These are phyloP conservation scores for Sphinx pinastri DNA, from an alignment of 2,888 invertebrate genomes.

Conservation along the genomic window DNA sequence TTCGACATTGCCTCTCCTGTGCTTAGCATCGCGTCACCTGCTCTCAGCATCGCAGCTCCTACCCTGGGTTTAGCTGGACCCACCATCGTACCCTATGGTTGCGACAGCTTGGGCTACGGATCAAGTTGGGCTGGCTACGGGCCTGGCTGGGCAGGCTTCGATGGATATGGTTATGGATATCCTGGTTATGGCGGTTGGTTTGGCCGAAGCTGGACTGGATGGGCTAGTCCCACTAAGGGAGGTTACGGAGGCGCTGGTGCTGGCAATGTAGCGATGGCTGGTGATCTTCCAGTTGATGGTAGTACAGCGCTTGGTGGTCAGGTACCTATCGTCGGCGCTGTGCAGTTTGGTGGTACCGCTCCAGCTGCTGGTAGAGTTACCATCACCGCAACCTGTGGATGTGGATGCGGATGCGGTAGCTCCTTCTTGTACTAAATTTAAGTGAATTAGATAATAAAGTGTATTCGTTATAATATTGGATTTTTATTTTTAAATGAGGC, in stretches of 20 bases:
- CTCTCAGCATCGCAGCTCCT: neutral
- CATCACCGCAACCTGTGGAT: conserved; percentile 55
- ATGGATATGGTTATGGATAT: conserved; percentile 1
- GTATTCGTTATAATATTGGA: neutral
- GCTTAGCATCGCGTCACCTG: neutral
- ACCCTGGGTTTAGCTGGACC: neutral
- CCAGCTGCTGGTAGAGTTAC: conserved; percentile 55
- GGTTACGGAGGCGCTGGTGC: conserved; percentile 46
- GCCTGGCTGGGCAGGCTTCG: neutral
- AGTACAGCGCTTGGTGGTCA: conserved; percentile 49
- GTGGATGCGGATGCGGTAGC: conserved; percentile 43
- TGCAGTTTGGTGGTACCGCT: conserved; percentile 53
- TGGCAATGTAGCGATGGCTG: conserved; percentile 50
- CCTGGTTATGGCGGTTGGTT: conserved; percentile 2
- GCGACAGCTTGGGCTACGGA: neutral
- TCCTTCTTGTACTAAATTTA: conserved; percentile 31
- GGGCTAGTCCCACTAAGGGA: conserved; percentile 30
- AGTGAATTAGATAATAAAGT: conserved; percentile 1
- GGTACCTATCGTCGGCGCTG: conserved; percentile 55
- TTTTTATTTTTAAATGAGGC: neutral
- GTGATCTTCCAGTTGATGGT: conserved; percentile 54
- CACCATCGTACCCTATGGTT: neutral
- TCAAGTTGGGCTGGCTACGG: neutral
- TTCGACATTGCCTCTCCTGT: neutral
- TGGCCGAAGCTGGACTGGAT: conserved; percentile 1